Base-by-base conservation (phyloP, 53 echinoderm and acorn worm genomes). In the Mesocentrotus franciscanus region DNA sequence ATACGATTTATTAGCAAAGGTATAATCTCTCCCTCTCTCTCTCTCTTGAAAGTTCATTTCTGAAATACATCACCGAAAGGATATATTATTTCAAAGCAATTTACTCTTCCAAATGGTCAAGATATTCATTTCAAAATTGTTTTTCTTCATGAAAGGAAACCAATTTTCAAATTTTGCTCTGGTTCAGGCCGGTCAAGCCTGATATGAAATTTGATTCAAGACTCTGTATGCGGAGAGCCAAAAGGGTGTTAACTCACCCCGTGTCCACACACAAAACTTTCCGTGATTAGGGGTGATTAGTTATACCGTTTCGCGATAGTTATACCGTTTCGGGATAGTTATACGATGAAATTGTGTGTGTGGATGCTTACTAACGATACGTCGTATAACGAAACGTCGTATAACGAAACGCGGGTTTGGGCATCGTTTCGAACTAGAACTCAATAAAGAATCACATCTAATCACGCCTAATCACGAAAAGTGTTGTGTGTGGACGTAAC, bases 91-190 rank as follows among this genome's bases (percentile, higher is more conserved):
- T 79, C 79, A 79, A 39, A 79, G 35, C 79, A 35, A 39, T 79
- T 74, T 32, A 78, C 78, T 33, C 0, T 64, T 35, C 18, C 79
- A 18, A 57, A 58, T 56, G 58, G 58, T 58, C 27, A 58, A 58
- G 87, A 58, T 87, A 87, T 87, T 87, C 9, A 56, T 87, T 87
- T 87, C 87, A 56, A 58, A 87, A 27, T 57, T 27, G 57, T 87
- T n/a, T 27, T 87, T 57, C 87, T 58, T 57, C 17, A 14, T 87
- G 87, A 56, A 58, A 87, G 13, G 56, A 81, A 12, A n/a, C n/a
- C n/a, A 87, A 87, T 57, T 57, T 56, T 58, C 26, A 87, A 87
- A 57, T n/a, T 56, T 85, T 59, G 9, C 27, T 57, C 27, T 57
- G 15, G 57, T 58, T 58, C 13, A 18, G n/a, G 57, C 87, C 27